Percentiles rank a stretch among this genome's conserved stretches.
These are phyloP conservation scores for Strix aluco DNA, from an alignment of 2,113 vertebrate genomes.

Conservation along the genomic window DNA sequence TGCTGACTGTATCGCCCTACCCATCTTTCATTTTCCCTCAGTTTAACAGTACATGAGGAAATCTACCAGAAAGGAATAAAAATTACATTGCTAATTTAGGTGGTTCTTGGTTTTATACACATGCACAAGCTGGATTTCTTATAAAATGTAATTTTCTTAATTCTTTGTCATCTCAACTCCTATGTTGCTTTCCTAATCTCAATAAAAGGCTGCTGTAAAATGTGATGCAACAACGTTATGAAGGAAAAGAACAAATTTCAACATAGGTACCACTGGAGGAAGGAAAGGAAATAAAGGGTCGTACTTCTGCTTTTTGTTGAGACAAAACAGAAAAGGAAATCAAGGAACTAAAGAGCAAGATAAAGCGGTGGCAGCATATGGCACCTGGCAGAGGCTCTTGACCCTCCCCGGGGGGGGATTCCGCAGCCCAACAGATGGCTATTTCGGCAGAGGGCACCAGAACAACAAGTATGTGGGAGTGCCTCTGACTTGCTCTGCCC, in stretches of 20 bases:
- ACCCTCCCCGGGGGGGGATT: neutral
- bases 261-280: neutral
- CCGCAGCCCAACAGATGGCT: neutral
- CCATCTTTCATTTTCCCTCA: neutral
- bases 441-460: constrained; percentile 67
- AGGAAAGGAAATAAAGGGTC: neutral
- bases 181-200: neutral
- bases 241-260: neutral
- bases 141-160: neutral
- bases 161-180: neutral
- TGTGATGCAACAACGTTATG: neutral
- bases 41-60: neutral
- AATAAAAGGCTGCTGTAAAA: neutral
- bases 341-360: neutral
- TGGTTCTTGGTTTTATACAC: neutral
- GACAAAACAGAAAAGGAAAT: neutral
- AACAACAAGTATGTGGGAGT: neutral
- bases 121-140: neutral
- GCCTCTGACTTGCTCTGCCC: neutral
- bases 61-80: neutral
- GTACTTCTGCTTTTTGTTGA: neutral
- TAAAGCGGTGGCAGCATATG: neutral
- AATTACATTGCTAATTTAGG: neutral
- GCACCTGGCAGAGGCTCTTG: neutral
- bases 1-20: neutral